Conservation (phyloP, 30 jellyfish, hydroid and myxozoan genomes). For the Chrysaora quinquecirrha region DNA sequence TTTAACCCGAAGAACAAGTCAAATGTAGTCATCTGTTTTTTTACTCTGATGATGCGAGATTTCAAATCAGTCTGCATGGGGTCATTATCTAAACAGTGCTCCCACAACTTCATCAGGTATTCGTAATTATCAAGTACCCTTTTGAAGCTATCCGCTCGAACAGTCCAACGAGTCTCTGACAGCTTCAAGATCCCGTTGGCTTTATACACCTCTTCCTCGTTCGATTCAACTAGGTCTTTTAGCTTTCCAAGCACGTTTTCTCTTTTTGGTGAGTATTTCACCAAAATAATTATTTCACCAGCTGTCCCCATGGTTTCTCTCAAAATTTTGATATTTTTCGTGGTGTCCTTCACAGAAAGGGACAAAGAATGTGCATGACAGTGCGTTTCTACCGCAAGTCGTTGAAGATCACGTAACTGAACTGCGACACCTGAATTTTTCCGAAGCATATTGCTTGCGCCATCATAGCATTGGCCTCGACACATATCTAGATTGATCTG, state of each 20-base stretch:
- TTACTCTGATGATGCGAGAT: too few species aligned
- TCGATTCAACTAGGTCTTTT: too few species aligned
- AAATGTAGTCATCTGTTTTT: too few species aligned
- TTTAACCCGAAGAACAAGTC: too few species aligned
- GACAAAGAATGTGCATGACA: conserved; percentile 39
- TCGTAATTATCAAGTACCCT: too few species aligned
- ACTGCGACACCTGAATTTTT: not conserved
- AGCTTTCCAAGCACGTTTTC: conserved; percentile 36
- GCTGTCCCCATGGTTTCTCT: conserved; percentile 26
- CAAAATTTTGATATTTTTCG: not conserved
- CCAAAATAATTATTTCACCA: conserved; percentile 28
- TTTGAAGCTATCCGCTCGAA: too few species aligned
- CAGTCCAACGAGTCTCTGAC: too few species aligned
- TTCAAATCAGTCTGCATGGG: too few species aligned
- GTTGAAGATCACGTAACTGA: conserved; percentile 30
- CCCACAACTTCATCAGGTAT: too few species aligned
- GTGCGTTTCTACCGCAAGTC: conserved; percentile 23
- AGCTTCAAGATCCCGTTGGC: too few species aligned
- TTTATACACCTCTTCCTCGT: too few species aligned
- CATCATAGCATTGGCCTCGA: conserved; percentile 41
- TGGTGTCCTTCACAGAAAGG: conserved; percentile 23
- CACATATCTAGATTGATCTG: not conserved
- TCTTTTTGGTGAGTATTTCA: conserved; percentile 53
- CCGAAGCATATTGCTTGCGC: conserved; percentile 4
- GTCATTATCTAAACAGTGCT: too few species aligned